phyloP scores from a whole-genome alignment of 1,140 invertebrate species.

The Drosophila ananassae region DNA sequence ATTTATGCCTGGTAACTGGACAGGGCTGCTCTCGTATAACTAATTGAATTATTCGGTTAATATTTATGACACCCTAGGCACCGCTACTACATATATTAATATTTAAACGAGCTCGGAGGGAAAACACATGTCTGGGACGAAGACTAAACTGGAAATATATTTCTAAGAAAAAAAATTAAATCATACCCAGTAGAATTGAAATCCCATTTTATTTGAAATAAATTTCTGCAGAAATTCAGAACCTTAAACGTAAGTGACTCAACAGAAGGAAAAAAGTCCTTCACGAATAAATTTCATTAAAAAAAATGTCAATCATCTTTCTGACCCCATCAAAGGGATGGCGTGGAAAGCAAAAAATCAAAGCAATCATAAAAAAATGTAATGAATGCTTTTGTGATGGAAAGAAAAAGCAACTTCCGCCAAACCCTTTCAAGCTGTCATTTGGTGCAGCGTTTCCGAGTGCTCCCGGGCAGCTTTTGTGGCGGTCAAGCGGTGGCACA shows the following conservation, averaged over 20 bases:
- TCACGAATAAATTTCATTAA: slow-evolving; percentile 7
- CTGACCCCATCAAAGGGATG: not conserved
- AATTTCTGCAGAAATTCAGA: too few species aligned
- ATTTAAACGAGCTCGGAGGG: slow-evolving; percentile 20
- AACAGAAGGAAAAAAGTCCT: not conserved
- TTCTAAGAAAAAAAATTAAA: too few species aligned
- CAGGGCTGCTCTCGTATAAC: slow-evolving; percentile 24
- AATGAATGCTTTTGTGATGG: slow-evolving; percentile 17
- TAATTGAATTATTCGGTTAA: slow-evolving; percentile 65
- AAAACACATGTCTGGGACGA: not conserved
- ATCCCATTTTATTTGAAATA: too few species aligned
- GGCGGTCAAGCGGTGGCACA: slow-evolving; percentile 38
- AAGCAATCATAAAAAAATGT: slow-evolving; percentile 3
- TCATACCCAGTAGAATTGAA: too few species aligned
- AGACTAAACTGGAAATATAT: too few species aligned
- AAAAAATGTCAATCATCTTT: slow-evolving; percentile 23
- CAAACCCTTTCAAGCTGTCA: slow-evolving; percentile 58
- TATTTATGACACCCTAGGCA: slow-evolving; percentile 48
- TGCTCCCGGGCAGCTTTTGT: slow-evolving; percentile 34
- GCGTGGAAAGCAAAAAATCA: slow-evolving; percentile 9
- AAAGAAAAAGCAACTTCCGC: slow-evolving; percentile 26
- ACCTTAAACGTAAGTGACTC: not conserved
- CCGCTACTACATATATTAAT: slow-evolving; percentile 31
- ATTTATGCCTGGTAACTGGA: slow-evolving; percentile 32
- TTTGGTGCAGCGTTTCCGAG: slow-evolving; percentile 20